These are phyloP conservation scores for Propsilocerus akamusi DNA, from an alignment of 1,140 invertebrate genomes.

Conservation along the genomic window DNA sequence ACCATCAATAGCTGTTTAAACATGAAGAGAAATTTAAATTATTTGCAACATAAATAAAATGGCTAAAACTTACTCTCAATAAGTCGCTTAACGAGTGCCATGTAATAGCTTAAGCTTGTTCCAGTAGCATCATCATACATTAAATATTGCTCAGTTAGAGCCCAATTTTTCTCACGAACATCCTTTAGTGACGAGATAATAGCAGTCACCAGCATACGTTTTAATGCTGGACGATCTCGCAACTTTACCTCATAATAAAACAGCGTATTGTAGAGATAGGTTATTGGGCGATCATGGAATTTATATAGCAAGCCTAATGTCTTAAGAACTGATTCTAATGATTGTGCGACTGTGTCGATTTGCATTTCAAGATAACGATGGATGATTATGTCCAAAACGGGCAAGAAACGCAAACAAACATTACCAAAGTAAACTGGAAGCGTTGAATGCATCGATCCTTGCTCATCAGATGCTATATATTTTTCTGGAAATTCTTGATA, in stretches of 20 bases:
- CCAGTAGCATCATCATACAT: constrained; percentile 38
- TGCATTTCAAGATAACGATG: constrained; percentile 84
- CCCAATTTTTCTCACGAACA: constrained; percentile 67
- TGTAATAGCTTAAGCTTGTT: constrained; percentile 57
- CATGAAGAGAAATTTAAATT: constrained; percentile 6
- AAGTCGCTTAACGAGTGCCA: constrained; percentile 58
- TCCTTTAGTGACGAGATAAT: constrained; percentile 75
- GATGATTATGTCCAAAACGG: constrained; percentile 87
- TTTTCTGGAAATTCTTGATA: constrained; percentile 91
- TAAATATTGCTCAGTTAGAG: constrained; percentile 71
- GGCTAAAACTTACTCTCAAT: constrained; percentile 55
- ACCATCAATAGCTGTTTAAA: constrained; percentile 52
- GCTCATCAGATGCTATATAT: constrained; percentile 81
- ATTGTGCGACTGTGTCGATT: constrained; percentile 46
- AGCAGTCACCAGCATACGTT: constrained; percentile 64
- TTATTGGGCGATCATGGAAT: constrained; percentile 91
- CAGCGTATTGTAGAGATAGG: constrained; percentile 88
- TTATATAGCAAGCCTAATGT: constrained; percentile 86
- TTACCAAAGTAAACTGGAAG: constrained; percentile 89
- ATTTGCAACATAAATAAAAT: too few species aligned
- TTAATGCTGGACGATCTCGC: constrained; percentile 60
- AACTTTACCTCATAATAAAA: constrained; percentile 89
- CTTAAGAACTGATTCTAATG: constrained; percentile 74
- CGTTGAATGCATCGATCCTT: too few species aligned
- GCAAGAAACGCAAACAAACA: constrained; percentile 86